Conservation (phyloP, 2,113 vertebrate genomes). For the Ancistrus triradiatus region DNA sequence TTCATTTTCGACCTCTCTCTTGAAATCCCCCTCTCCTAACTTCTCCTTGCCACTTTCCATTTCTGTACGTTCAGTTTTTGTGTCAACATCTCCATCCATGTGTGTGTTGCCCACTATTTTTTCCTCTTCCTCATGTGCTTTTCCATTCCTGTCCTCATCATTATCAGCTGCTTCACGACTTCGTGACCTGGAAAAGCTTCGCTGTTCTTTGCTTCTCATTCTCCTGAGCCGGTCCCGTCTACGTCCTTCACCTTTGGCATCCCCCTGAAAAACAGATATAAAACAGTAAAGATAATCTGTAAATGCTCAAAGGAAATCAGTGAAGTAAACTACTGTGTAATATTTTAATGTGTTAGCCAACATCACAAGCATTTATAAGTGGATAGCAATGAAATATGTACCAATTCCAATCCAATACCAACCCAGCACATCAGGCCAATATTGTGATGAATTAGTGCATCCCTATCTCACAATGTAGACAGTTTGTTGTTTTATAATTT, state of each 20-base stretch:
- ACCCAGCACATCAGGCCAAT: too few species aligned
- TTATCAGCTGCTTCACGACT: constrained; percentile 36
- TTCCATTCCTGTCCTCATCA: constrained; percentile 6
- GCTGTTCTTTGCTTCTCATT: constrained; percentile 39
- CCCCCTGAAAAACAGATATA: constrained; percentile 37
- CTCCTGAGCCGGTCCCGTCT: constrained; percentile 38
- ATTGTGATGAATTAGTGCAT: too few species aligned
- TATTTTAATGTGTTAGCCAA: too few species aligned
- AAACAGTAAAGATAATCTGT: constrained; percentile 1
- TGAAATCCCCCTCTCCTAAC: constrained; percentile 11
- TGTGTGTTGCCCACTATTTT: neutral
- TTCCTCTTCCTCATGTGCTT: neutral
- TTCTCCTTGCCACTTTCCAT: neutral
- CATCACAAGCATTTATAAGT: too few species aligned
- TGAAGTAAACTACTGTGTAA: too few species aligned
- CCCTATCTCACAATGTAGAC: too few species aligned
- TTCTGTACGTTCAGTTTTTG: constrained; percentile 12
- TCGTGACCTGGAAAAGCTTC: constrained; percentile 41
- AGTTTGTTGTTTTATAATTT: too few species aligned
- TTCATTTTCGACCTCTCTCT: constrained; percentile 12
- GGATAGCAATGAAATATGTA: too few species aligned
- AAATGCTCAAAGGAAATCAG: neutral
- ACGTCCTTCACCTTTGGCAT: constrained; percentile 43
- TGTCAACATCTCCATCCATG: neutral
- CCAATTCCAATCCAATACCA: too few species aligned